These are phyloP conservation scores for Choloepus hoffmanni DNA, from an alignment of 2,113 vertebrate genomes.

Conservation along the genomic window DNA sequence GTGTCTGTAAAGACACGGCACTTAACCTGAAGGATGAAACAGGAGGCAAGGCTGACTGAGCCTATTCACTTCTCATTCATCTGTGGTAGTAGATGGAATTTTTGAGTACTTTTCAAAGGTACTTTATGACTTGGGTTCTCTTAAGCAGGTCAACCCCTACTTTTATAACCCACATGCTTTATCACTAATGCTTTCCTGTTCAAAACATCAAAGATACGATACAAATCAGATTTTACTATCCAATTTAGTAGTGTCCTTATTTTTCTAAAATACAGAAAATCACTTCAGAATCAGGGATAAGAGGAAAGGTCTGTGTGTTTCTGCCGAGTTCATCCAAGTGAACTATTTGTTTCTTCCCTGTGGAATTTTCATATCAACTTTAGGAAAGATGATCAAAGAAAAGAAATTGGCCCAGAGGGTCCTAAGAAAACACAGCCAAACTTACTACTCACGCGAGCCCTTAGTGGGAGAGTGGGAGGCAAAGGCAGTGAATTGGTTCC, in stretches of 20 bases:
- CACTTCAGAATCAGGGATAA: conserved; percentile 12
- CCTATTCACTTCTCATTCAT: background rate
- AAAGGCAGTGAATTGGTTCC: background rate
- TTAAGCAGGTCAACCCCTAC: background rate
- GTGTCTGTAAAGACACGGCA: background rate
- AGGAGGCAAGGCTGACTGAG: background rate
- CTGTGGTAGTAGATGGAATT: background rate
- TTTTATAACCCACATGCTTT: background rate
- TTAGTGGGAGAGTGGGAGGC: background rate
- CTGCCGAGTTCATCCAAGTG: conserved; percentile 73
- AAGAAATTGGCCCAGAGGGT: conserved; percentile 49
- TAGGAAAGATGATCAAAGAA: conserved; percentile 71
- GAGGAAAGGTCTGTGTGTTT: conserved; percentile 31
- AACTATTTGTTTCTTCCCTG: conserved; percentile 51
- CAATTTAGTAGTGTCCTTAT: background rate
- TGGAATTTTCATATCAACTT: conserved; percentile 35
- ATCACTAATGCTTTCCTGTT: background rate
- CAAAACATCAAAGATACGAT: background rate
- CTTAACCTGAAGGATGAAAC: background rate
- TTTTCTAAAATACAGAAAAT: conserved; percentile 10
- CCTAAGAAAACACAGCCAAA: conserved; percentile 26
- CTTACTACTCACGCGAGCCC: background rate
- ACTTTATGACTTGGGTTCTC: background rate
- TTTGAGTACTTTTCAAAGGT: conserved; percentile 33
- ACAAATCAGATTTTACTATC: background rate